Percentiles rank a stretch among this genome's conserved stretches.
phyloP scores from a whole-genome alignment of 2,797 vertebrate species.

The Apogon talboti region DNA sequence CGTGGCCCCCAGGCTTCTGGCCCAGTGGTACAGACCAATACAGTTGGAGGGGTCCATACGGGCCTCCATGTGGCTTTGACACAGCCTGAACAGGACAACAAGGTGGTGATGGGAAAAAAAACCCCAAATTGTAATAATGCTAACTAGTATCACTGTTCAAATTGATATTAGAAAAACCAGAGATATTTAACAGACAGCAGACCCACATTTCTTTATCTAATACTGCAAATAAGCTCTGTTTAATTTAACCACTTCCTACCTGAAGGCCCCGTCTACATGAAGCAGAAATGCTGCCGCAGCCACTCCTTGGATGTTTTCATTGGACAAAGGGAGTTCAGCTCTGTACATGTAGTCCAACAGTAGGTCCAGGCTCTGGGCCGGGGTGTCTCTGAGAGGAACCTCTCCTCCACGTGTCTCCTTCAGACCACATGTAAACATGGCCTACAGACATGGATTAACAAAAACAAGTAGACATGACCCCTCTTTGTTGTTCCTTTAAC shows the following conservation, averaged over 20 bases:
- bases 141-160: no score
- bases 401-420: conserved; percentile 85
- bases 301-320: conserved; percentile 87
- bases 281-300: conserved; percentile 89
- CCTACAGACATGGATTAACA: conserved; percentile 44
- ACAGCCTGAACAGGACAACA: conserved; percentile 68
- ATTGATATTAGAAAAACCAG: no score
- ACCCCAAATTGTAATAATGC: no score
- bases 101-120: not conserved
- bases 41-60: conserved; percentile 92
- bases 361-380: conserved; percentile 84
- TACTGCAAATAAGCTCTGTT: not conserved
- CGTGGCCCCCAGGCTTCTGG: conserved; percentile 87
- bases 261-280: conserved; percentile 89
- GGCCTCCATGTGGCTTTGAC: conserved; percentile 89
- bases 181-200: no score
- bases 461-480: not conserved
- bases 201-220: not conserved
- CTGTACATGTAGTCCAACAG: conserved; percentile 89
- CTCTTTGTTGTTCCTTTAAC: no score
- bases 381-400: conserved; percentile 85
- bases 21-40: conserved; percentile 90
- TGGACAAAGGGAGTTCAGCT: conserved; percentile 80
- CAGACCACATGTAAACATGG: conserved; percentile 90
- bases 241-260: conserved; percentile 14